phyloP scores from a whole-genome alignment of 2,797 vertebrate species.

The Gorsachius magnificus region DNA sequence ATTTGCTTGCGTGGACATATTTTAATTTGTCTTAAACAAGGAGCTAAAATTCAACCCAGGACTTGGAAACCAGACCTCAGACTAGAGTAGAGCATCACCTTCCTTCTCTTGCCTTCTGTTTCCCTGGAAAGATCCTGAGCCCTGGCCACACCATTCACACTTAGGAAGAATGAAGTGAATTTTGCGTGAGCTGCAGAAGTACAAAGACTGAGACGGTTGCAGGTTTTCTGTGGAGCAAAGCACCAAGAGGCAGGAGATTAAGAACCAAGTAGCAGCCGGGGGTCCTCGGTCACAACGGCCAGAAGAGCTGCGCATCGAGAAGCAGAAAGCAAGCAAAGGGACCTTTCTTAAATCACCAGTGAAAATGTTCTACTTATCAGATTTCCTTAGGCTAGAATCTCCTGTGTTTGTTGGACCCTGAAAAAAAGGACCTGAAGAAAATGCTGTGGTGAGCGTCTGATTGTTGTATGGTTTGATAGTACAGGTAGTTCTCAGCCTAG shows the following conservation, averaged over 20 bases:
- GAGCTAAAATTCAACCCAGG: background rate
- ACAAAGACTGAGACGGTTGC: background rate
- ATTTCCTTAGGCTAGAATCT: background rate
- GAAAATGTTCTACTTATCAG: background rate
- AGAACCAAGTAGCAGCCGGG: background rate
- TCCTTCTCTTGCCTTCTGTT: background rate
- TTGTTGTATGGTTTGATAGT: background rate
- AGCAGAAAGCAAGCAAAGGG: background rate
- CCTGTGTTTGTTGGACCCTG: background rate
- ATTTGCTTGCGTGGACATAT: background rate
- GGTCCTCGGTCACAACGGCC: background rate
- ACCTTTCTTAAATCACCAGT: background rate
- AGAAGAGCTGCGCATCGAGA: accelerated
- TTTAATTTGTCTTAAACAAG: background rate
- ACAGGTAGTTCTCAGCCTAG: background rate
- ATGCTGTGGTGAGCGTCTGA: background rate
- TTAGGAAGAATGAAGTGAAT: background rate
- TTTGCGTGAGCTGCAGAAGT: background rate
- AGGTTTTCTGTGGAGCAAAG: background rate
- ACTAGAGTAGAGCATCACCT: background rate
- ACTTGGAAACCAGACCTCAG: background rate
- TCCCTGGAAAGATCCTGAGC: background rate
- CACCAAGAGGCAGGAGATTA: background rate
- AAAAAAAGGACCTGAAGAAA: background rate
- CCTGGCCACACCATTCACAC: background rate